These are phyloP conservation scores for Phenganax marumi DNA, from an alignment of 92 coral and sea anemone species.

Conservation along the genomic window DNA sequence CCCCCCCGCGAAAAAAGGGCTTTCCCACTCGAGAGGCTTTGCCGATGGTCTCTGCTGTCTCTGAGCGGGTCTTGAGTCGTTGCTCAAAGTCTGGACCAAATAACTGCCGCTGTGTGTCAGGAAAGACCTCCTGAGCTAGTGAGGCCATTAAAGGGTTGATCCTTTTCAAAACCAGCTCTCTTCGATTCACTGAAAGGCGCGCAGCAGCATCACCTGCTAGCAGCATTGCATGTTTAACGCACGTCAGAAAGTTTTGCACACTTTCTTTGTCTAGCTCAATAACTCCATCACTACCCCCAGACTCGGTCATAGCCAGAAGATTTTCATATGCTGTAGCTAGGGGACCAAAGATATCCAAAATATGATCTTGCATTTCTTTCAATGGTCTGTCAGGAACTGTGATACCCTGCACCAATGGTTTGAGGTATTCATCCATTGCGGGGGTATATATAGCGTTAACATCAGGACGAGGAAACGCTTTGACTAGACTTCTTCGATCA, in stretches of 20 bases:
- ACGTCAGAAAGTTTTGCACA: constrained; percentile 13
- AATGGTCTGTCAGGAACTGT: constrained; percentile 45
- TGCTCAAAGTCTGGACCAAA: constrained; percentile 51
- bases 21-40: constrained; percentile 35
- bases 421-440: constrained; percentile 25
- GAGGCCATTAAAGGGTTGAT: constrained; percentile 59
- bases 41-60: constrained; percentile 49
- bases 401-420: constrained; percentile 39
- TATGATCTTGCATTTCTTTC: constrained; percentile 49
- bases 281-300: constrained; percentile 14
- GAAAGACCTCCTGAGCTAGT: constrained; percentile 49
- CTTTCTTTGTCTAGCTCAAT: constrained; percentile 46
- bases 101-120: constrained; percentile 48
- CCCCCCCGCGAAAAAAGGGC: constrained; percentile 23
- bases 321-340: constrained; percentile 42
- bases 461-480: constrained; percentile 21
- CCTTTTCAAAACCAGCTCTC: constrained; percentile 57
- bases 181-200: constrained; percentile 37
- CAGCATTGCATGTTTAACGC: constrained; percentile 49
- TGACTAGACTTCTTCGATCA: constrained; percentile 26
- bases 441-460: constrained; percentile 30
- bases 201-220: constrained; percentile 50
- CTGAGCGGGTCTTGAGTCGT: constrained; percentile 50
- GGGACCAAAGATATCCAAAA: constrained; percentile 55
- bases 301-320: constrained; percentile 18